These are phyloP conservation scores for Apostichopus californicus DNA, from an alignment of 35 echinoderm and acorn worm genomes.

Conservation along the genomic window DNA sequence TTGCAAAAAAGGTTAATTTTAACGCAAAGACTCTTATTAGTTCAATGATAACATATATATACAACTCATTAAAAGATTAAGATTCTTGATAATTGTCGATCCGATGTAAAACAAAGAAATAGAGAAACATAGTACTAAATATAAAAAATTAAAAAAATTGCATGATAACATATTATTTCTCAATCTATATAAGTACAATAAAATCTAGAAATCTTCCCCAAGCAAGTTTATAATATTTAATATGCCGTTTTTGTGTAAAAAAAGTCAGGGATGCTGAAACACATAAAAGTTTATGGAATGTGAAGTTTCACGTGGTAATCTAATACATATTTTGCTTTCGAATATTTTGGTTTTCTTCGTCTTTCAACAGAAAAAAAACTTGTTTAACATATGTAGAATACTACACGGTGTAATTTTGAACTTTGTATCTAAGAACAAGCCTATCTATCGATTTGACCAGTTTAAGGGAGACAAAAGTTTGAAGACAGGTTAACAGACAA, in stretches of 20 bases:
- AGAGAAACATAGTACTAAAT: background rate
- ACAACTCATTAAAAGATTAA: constrained; percentile 1
- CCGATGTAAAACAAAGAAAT: background rate
- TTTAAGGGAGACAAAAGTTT: too few relatives aligned
- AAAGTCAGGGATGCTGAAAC: too few relatives aligned
- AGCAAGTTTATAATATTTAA: background rate
- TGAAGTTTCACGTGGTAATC: background rate
- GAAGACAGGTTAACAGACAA: too few relatives aligned
- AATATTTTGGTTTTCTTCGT: too few relatives aligned
- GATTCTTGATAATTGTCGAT: background rate
- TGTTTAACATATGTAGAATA: too few relatives aligned
- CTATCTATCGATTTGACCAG: too few relatives aligned
- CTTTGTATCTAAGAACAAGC: too few relatives aligned
- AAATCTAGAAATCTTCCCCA: background rate
- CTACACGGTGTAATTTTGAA: too few relatives aligned
- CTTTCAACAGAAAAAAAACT: too few relatives aligned
- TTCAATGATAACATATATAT: constrained; percentile 17
- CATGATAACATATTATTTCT: background rate
- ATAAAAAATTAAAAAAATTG: background rate
- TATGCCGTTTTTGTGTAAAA: too few relatives aligned
- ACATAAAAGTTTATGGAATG: background rate
- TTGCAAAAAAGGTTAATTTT: constrained; percentile 1
- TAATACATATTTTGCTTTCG: background rate
- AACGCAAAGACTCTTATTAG: background rate
- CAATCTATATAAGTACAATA: background rate